Percentiles rank a stretch among this genome's conserved stretches.
phyloP scores from a whole-genome alignment of 2,113 vertebrate genomes.

The Osmerus eperlanus region DNA sequence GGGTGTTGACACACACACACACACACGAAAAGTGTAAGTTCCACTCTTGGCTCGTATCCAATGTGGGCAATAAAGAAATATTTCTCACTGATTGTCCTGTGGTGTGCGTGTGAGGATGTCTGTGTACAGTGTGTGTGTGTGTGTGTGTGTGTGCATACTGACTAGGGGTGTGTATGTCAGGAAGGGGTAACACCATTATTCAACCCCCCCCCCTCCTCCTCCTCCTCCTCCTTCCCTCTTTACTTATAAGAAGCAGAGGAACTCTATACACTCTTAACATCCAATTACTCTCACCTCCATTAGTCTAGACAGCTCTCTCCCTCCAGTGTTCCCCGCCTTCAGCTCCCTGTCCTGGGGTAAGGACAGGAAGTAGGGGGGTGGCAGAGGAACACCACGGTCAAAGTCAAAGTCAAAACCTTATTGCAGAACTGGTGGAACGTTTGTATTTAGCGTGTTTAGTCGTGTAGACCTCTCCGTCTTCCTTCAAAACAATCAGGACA shows the following conservation, averaged over 20 bases:
- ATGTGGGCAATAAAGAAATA: conserved; percentile 45
- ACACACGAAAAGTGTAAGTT: conserved; percentile 11
- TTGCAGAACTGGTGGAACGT: no score
- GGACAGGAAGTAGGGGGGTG: background rate
- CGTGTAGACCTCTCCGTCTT: no score
- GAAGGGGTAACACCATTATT: conserved; percentile 23
- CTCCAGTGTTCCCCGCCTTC: background rate
- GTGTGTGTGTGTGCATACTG: background rate
- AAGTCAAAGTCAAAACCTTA: no score
- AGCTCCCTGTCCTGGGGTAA: conserved; percentile 10
- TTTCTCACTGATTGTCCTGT: conserved; percentile 27
- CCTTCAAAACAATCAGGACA: no score
- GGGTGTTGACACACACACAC: background rate
- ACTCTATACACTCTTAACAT: conserved; percentile 48
- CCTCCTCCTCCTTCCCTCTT: conserved; percentile 10
- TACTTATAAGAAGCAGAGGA: conserved; percentile 46
- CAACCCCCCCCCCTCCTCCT: conserved; percentile 13
- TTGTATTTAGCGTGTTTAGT: no score
- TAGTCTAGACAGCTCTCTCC: conserved; percentile 36
- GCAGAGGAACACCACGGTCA: no score
- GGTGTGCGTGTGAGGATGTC: conserved; percentile 1
- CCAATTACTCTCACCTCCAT: conserved; percentile 37
- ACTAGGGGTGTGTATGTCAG: background rate
- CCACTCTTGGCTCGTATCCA: conserved; percentile 37
- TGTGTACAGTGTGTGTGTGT: background rate